Base-by-base conservation (phyloP, 1,140 invertebrate species). In the Bombus pascuorum region DNA sequence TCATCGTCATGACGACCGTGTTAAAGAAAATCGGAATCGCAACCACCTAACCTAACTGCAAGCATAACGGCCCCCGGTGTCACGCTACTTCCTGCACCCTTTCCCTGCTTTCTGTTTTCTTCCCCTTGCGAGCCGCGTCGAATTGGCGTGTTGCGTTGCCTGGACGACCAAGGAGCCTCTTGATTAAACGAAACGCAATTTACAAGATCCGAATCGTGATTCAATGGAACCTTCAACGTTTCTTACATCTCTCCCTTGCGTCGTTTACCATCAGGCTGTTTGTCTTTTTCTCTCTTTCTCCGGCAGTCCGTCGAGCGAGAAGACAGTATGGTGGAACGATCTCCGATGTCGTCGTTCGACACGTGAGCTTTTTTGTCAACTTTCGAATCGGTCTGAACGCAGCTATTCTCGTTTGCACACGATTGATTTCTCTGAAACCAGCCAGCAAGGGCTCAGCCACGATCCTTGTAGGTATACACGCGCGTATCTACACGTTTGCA, bases 1-100 rank as follows among this genome's bases (percentile, higher is more conserved):
- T 70, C 89, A 76, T 90, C 66, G 76, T 44, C 85, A 90, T 78
- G 88, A 86, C 89, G 37, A 90, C 89, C 72, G 28, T 13, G 22
- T 42, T 37, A 73, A 62, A 32, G 62, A 53, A 39, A 53, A 34
- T 53, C 62, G 62, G 68, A 76, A 85, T 79, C 57, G 57, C 83
- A 57, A 78, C 74, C 44, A 79, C 78, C 68, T 76, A 78, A 81
- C 77, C 77, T 81, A 82, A 81, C 79, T 66, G 68, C 79, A 66
- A 87, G 37, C 81, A 66, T 81, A 82, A 84, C 86, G 77, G 65
- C 78, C 70, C 59, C 79, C 42, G 84, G 28, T 87, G 81, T 87
- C 77, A 80, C 70, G 74, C 84, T 80, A 80, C 39, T 57, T 81
- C 37, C 53, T 74, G 18, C 59, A 59, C 78, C 70, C 76, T 47